Conservation (phyloP, 2,113 vertebrate genomes). For the Axis porcinus region DNA sequence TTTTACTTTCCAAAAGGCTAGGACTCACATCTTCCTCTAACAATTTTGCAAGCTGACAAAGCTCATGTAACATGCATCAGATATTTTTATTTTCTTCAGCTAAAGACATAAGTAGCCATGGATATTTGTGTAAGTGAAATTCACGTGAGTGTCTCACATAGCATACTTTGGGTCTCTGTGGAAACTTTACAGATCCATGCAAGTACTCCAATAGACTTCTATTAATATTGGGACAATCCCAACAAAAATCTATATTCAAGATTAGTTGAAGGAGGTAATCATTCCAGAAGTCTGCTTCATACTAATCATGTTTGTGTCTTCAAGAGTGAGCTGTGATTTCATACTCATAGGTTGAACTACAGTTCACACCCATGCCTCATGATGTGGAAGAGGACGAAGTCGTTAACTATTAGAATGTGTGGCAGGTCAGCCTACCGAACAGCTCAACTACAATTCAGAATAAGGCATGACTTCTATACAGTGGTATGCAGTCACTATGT, state of each 20-base stretch:
- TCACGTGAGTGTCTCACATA: not conserved
- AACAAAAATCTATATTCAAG: constrained; percentile 9
- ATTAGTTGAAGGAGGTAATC: not conserved
- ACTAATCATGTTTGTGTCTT: not conserved
- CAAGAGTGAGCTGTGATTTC: not conserved
- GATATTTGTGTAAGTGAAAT: not conserved
- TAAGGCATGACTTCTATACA: not conserved
- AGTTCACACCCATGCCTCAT: not conserved
- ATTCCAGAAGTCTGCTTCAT: not conserved
- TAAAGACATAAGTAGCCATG: not conserved
- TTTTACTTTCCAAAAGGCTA: not conserved
- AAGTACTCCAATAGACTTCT: not conserved
- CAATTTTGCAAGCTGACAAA: not conserved
- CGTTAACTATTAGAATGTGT: not conserved
- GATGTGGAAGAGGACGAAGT: not conserved
- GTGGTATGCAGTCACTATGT: not conserved
- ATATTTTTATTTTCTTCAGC: not conserved
- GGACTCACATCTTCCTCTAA: not conserved
- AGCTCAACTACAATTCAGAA: not conserved
- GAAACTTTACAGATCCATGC: not conserved
- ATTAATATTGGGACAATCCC: not conserved
- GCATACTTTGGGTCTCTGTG: not conserved
- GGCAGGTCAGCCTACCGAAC: not conserved
- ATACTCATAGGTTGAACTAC: not conserved
- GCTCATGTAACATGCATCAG: not conserved